These are phyloP conservation scores for Phrynosoma blainvillii DNA, from an alignment of 2,113 vertebrate species.

Conservation along the genomic window DNA sequence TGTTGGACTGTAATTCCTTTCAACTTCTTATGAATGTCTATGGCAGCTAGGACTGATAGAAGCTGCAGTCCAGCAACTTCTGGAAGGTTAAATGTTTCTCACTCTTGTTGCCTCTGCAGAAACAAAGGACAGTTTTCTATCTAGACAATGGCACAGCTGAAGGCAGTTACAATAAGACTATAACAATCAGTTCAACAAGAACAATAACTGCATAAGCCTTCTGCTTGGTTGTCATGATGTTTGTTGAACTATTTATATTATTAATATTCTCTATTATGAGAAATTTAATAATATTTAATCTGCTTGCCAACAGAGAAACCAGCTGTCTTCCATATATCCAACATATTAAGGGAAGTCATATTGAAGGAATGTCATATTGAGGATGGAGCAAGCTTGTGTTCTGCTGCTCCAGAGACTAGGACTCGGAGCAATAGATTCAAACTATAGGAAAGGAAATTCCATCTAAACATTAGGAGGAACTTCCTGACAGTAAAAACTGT, in stretches of 20 bases:
- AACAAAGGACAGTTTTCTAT: constrained; percentile 31
- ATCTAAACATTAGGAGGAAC: no score
- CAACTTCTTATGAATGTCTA: background rate
- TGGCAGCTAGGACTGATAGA: background rate
- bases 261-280: background rate
- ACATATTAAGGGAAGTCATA: background rate
- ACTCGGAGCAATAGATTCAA: no score
- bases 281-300: constrained; percentile 35
- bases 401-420: no score
- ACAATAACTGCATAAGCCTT: background rate
- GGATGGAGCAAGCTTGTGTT: no score
- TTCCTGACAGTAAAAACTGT: no score
- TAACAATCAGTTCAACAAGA: constrained; percentile 1
- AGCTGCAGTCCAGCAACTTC: background rate
- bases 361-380: no score
- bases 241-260: no score
- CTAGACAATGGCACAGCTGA: constrained; percentile 15
- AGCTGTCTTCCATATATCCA: background rate
- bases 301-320: constrained; percentile 11
- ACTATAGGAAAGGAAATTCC: no score
- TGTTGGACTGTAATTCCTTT: background rate
- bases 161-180: constrained; percentile 4
- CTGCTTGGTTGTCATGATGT: constrained; percentile 2
- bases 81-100: background rate
- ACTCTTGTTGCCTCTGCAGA: background rate